A percentile compares a stretch with the other conserved stretches of the same genome.
Conservation (phyloP, 53 echinoderm and acorn worm species). For the Mesocentrotus franciscanus region DNA sequence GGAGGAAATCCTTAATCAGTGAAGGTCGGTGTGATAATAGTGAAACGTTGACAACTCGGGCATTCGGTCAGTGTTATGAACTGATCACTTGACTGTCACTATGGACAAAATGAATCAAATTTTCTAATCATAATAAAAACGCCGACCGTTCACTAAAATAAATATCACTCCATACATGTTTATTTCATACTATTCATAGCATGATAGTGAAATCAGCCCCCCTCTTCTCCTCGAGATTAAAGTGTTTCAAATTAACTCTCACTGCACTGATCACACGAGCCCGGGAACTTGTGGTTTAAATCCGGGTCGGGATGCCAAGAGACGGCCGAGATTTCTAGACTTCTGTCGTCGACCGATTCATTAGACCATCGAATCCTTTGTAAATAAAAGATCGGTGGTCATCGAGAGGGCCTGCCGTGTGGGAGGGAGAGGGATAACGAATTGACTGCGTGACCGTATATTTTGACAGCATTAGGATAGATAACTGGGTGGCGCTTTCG, state of each 20-base stretch:
- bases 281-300: neutral
- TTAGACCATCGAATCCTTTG: constrained; percentile 20
- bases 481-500: constrained; percentile 10
- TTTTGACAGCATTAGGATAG: neutral
- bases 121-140: neutral
- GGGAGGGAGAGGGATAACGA: neutral
- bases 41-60: neutral
- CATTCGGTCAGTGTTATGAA: neutral
- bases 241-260: constrained; percentile 35
- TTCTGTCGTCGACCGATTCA: constrained; percentile 26
- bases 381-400: constrained; percentile 25
- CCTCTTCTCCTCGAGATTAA: too few species aligned
- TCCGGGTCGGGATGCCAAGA: neutral
- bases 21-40: neutral
- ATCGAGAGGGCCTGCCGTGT: neutral
- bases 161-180: neutral
- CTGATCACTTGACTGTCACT: neutral
- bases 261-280: neutral
- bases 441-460: neutral
- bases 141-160: neutral
- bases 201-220: neutral
- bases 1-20: neutral
- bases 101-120: neutral
- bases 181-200: neutral
- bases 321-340: constrained; percentile 13